A percentile compares a stretch with the other conserved stretches of the same genome.
Evolutionary conservation across 2,888 invertebrate species (phyloP).

Genomic region (Eupithecia exiguata): DNA sequence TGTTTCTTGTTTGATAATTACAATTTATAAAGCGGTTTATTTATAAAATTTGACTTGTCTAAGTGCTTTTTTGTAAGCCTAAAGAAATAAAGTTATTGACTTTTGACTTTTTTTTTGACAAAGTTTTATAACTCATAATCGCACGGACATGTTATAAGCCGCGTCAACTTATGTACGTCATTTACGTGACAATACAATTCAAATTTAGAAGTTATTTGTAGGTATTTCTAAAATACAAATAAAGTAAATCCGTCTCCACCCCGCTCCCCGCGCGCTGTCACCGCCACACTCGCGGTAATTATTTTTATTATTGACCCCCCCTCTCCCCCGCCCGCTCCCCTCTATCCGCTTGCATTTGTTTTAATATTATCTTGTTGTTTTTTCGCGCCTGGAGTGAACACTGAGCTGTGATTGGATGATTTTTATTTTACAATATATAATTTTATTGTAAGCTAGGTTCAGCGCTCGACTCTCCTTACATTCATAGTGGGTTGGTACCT

Average conservation of each 20-base stretch:
- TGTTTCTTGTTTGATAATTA: no score
- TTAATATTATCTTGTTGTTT: conserved; percentile 56
- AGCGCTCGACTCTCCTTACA: neutral
- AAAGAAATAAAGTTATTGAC: no score
- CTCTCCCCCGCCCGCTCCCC: conserved; percentile 40
- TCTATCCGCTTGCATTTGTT: conserved; percentile 53
- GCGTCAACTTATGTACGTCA: no score
- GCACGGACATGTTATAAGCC: no score
- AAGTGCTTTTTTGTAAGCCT: no score
- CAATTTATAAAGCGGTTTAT: no score
- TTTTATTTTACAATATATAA: neutral
- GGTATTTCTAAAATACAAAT: neutral
- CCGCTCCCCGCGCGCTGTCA: conserved; percentile 54
- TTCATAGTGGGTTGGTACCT: neutral
- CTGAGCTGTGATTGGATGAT: conserved; percentile 37
- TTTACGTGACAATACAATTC: neutral
- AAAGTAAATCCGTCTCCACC: conserved; percentile 50
- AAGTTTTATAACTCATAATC: no score
- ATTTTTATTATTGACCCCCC: conserved; percentile 49
- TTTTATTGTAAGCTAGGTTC: neutral
- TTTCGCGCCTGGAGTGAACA: conserved; percentile 43
- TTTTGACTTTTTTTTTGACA: no score
- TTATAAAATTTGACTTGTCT: no score
- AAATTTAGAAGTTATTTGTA: neutral
- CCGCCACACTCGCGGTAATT: conserved; percentile 70